Percentiles rank a stretch among this genome's conserved stretches.
phyloP scores from a whole-genome alignment of 92 coral and sea anemone genomes.

The Epizoanthus scotinus region DNA sequence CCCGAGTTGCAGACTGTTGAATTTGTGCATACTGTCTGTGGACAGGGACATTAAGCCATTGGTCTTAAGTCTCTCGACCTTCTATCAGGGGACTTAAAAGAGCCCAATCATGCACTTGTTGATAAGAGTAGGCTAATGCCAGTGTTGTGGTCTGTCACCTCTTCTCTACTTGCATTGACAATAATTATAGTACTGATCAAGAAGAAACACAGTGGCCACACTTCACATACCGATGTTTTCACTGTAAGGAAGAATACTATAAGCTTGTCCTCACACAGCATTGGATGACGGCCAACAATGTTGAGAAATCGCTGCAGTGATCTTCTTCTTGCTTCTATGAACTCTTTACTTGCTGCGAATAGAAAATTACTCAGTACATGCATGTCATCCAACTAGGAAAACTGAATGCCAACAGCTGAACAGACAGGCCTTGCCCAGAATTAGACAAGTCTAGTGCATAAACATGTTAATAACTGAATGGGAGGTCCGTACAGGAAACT shows the following conservation, averaged over 20 bases:
- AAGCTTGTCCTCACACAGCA: constrained; percentile 82
- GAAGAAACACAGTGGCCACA: not conserved
- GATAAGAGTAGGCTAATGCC: too few relatives aligned
- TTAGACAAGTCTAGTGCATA: too few relatives aligned
- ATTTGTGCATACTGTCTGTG: too few relatives aligned
- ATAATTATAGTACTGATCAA: not conserved
- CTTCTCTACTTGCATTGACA: too few relatives aligned
- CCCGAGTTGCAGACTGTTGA: too few relatives aligned
- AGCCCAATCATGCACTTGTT: too few relatives aligned
- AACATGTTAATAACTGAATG: too few relatives aligned
- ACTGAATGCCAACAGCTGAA: not conserved
- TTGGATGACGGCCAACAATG: constrained; percentile 90
- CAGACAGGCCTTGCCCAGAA: not conserved
- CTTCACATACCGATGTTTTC: constrained; percentile 88
- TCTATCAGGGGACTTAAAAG: too few relatives aligned
- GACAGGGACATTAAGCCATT: too few relatives aligned
- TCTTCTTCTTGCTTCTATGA: constrained; percentile 94
- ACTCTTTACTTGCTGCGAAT: constrained; percentile 90
- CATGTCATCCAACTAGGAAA: not conserved
- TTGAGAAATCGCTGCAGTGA: constrained; percentile 85
- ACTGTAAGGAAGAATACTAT: constrained; percentile 91
- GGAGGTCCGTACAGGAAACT: too few relatives aligned
- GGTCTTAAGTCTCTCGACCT: too few relatives aligned
- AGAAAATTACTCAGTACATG: not conserved
- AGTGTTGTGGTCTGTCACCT: too few relatives aligned